Evolutionary conservation across 2,888 invertebrate species (phyloP).

Genomic region (Vanessa cardui): DNA sequence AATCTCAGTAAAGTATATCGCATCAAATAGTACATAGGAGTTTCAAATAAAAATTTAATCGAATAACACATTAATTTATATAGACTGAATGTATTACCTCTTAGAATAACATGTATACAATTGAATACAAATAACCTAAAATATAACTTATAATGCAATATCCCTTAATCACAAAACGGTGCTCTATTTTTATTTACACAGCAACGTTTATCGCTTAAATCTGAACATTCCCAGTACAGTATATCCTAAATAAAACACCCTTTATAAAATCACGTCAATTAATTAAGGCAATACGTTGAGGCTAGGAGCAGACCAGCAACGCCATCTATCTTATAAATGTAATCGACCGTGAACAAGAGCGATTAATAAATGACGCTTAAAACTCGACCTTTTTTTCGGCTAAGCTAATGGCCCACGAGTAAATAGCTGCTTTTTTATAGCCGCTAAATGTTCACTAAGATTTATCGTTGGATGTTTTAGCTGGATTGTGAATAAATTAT

Average conservation of each 20-base stretch:
- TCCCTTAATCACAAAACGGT: background rate
- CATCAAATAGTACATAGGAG: too few relatives aligned
- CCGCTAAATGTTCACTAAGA: conserved; percentile 42
- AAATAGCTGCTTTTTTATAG: conserved; percentile 75
- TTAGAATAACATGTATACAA: too few relatives aligned
- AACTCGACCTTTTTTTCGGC: conserved; percentile 81
- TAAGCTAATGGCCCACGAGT: conserved; percentile 72
- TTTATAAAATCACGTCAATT: conserved; percentile 24
- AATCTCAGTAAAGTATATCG: too few relatives aligned
- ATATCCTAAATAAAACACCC: conserved; percentile 2
- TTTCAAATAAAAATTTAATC: too few relatives aligned
- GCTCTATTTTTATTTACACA: background rate
- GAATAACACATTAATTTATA: too few relatives aligned
- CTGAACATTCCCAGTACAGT: conserved; percentile 1
- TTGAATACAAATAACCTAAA: too few relatives aligned
- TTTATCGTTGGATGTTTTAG: conserved; percentile 68
- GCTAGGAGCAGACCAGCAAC: conserved; percentile 21
- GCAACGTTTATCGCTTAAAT: background rate
- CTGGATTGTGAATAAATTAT: conserved; percentile 65
- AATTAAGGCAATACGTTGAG: conserved; percentile 30
- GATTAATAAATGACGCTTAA: conserved; percentile 80
- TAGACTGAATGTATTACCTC: too few relatives aligned
- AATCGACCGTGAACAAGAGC: conserved; percentile 69
- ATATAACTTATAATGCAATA: background rate
- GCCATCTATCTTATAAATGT: conserved; percentile 61